Percentiles rank a stretch among this genome's conserved stretches.
Evolutionary conservation across 1,140 invertebrate genomes (phyloP).

Genomic region (Leptinotarsa lineolata): DNA sequence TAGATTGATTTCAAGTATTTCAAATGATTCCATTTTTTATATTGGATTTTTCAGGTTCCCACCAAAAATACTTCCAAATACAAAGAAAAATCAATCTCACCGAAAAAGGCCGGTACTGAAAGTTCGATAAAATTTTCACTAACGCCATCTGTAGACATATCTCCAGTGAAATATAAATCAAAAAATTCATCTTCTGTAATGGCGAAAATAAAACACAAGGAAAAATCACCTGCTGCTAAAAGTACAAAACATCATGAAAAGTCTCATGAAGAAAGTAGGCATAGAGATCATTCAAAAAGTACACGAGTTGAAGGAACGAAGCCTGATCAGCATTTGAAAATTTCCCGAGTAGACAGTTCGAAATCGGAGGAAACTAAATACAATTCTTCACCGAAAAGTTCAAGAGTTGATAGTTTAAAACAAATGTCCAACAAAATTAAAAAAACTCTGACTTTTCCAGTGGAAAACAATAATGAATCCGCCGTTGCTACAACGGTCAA

Average conservation of each 20-base stretch:
- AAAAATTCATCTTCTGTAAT: not conserved
- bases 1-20: not conserved
- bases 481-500: not conserved
- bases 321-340: no score
- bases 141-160: slow-evolving; percentile 13
- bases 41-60: not conserved
- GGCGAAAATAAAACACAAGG: not conserved
- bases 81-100: not conserved
- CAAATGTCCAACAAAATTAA: not conserved
- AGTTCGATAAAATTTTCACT: not conserved
- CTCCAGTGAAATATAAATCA: slow-evolving; percentile 5
- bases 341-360: no score
- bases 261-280: no score
- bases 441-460: not conserved
- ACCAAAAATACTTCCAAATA: not conserved
- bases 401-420: no score
- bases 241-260: no score
- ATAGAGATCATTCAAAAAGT: no score
- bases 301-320: no score
- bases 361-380: no score
- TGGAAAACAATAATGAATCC: not conserved
- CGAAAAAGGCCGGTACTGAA: not conserved
- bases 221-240: no score
- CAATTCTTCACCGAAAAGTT: no score
- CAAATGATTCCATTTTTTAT: not conserved